A percentile compares a stretch with the other conserved stretches of the same genome.
Conservation (phyloP, 2,113 vertebrate genomes). For the Bufo bufo region DNA sequence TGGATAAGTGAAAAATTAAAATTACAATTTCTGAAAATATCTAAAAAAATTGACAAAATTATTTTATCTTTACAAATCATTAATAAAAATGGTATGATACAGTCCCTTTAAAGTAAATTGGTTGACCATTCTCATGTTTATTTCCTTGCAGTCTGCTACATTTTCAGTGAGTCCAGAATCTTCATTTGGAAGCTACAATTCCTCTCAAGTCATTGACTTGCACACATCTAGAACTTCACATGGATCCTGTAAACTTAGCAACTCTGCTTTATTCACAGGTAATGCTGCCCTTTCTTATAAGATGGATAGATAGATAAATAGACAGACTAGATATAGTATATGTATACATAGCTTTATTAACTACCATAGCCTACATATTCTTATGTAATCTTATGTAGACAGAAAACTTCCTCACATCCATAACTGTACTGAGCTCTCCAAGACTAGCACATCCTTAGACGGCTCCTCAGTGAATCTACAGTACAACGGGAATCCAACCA, state of each 20-base stretch:
- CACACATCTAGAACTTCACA: neutral
- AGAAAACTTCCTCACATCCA: slow-evolving; percentile 35
- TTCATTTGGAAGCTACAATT: neutral
- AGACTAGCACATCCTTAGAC: neutral
- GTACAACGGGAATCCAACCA: neutral
- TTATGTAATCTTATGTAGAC: slow-evolving; percentile 8
- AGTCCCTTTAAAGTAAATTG: neutral
- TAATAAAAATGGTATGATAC: no score
- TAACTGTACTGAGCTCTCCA: neutral
- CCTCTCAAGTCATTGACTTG: slow-evolving; percentile 18
- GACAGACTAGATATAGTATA: neutral
- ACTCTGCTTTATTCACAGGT: slow-evolving; percentile 2
- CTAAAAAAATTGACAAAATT: no score
- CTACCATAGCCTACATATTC: neutral
- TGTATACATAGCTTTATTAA: neutral
- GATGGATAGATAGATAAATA: no score
- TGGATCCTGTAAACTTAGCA: neutral
- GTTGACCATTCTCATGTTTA: neutral
- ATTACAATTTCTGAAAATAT: no score
- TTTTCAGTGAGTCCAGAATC: neutral
- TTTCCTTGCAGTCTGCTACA: slow-evolving; percentile 36
- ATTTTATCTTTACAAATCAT: no score
- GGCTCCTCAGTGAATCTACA: slow-evolving; percentile 5
- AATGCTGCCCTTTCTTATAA: neutral
- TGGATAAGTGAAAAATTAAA: no score